phyloP scores from a whole-genome alignment of 2,113 vertebrate species.

The Rhodinocichla rosea region DNA sequence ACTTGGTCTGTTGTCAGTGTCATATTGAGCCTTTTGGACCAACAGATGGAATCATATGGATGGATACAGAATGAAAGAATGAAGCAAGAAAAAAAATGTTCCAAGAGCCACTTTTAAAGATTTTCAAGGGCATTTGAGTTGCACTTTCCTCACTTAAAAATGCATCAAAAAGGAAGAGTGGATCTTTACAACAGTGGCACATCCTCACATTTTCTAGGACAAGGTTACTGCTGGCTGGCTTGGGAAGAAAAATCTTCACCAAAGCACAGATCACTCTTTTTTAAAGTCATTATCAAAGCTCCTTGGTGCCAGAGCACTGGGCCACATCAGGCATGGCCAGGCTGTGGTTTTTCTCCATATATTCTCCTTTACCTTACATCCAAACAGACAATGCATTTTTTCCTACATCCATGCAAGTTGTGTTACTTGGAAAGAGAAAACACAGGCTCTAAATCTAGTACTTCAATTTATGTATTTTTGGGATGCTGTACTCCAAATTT shows the following conservation, averaged over 20 bases:
- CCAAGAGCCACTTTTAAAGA: background rate
- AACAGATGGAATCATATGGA: background rate
- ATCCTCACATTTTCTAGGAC: background rate
- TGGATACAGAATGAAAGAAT: background rate
- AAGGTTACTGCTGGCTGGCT: background rate
- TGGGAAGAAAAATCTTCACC: background rate
- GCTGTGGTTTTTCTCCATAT: background rate
- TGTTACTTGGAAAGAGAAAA: background rate
- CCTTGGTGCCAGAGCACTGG: background rate
- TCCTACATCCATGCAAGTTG: background rate
- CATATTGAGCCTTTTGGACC: background rate
- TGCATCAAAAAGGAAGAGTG: background rate
- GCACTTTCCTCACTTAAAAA: slow-evolving; percentile 1
- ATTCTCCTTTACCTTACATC: background rate
- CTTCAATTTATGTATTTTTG: background rate
- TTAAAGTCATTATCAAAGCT: background rate
- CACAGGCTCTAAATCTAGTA: background rate
- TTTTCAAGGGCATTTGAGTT: slow-evolving; percentile 2
- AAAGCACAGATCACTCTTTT: background rate
- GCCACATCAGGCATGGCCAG: background rate
- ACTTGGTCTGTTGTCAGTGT: background rate
- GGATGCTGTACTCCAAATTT: background rate
- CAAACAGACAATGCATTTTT: background rate
- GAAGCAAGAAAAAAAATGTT: background rate
- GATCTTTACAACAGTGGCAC: background rate